Conservation (phyloP, 2,797 vertebrate genomes). For the Rhinoraja longicauda region DNA sequence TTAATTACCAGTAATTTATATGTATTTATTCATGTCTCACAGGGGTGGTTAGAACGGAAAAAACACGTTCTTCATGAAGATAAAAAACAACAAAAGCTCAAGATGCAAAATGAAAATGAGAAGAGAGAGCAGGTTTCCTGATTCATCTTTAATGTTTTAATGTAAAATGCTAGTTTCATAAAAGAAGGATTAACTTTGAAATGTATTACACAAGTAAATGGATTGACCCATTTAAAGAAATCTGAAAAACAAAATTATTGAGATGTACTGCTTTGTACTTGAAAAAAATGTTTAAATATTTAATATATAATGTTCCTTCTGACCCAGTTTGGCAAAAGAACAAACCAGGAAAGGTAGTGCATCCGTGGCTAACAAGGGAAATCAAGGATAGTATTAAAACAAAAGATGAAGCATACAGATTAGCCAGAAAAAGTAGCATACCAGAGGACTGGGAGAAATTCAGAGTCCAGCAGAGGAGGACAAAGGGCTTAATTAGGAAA, state of each 20-base stretch:
- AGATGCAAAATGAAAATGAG: constrained; percentile 61
- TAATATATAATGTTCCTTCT: background rate
- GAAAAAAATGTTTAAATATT: background rate
- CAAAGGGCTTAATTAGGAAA: too few species aligned
- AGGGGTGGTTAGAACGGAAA: constrained; percentile 90
- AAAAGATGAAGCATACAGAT: too few species aligned
- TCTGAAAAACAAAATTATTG: background rate
- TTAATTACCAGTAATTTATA: background rate
- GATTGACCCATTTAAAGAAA: background rate
- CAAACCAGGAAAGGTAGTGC: too few species aligned
- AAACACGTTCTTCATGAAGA: constrained; percentile 58
- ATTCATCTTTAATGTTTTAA: constrained; percentile 11
- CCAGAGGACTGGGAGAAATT: too few species aligned
- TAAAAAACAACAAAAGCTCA: constrained; percentile 65
- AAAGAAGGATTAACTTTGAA: background rate
- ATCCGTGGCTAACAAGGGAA: too few species aligned
- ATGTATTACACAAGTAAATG: background rate
- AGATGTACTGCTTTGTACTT: background rate
- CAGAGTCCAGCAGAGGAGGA: too few species aligned
- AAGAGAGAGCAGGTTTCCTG: constrained; percentile 53
- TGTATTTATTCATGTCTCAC: constrained; percentile 40
- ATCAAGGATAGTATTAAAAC: too few species aligned
- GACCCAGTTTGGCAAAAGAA: too few species aligned
- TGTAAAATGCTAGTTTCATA: background rate
- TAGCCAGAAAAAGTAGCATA: too few species aligned